A percentile compares a stretch with the other conserved stretches of the same genome.
These are phyloP conservation scores for Cinclus cinclus DNA, from an alignment of 2,113 vertebrate species.

Conservation along the genomic window DNA sequence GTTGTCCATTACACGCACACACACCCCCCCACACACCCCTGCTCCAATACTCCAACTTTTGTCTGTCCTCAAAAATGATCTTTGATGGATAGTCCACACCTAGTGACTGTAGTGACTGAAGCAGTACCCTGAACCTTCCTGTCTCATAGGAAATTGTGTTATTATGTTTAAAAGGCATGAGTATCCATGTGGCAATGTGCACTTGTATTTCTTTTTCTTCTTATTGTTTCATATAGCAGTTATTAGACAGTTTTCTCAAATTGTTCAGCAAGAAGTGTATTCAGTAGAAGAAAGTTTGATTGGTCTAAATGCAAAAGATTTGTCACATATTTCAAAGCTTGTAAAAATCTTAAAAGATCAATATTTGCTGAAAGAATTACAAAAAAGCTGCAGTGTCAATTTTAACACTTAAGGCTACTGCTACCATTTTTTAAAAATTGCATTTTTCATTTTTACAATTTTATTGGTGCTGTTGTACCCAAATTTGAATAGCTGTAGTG, in stretches of 20 bases:
- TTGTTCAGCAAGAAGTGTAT: slow-evolving; percentile 15
- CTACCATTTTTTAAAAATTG: slow-evolving; percentile 31
- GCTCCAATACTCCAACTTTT: not conserved
- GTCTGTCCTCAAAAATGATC: not conserved
- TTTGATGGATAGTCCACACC: not conserved
- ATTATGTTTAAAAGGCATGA: not conserved
- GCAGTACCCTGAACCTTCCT: not conserved
- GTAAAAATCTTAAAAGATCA: slow-evolving; percentile 43
- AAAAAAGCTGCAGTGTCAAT: slow-evolving; percentile 39
- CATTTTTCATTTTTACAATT: slow-evolving; percentile 35
- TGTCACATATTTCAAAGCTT: slow-evolving; percentile 28
- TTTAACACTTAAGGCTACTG: not conserved
- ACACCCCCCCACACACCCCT: fast-evolving
- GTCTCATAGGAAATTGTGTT: not conserved
- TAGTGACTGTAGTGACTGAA: not conserved
- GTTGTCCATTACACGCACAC: not conserved
- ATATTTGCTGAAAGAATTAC: slow-evolving; percentile 41
- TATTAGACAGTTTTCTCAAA: slow-evolving; percentile 8
- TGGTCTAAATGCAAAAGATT: slow-evolving; percentile 21
- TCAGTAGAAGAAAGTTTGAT: slow-evolving; percentile 7
- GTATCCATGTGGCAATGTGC: not conserved
- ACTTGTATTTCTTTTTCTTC: not conserved
- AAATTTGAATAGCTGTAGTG: slow-evolving; percentile 34
- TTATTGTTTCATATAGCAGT: not conserved
- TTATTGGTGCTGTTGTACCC: slow-evolving; percentile 8